phyloP scores from a whole-genome alignment of 1,140 invertebrate genomes.

The Phenacoccus solenopsis region DNA sequence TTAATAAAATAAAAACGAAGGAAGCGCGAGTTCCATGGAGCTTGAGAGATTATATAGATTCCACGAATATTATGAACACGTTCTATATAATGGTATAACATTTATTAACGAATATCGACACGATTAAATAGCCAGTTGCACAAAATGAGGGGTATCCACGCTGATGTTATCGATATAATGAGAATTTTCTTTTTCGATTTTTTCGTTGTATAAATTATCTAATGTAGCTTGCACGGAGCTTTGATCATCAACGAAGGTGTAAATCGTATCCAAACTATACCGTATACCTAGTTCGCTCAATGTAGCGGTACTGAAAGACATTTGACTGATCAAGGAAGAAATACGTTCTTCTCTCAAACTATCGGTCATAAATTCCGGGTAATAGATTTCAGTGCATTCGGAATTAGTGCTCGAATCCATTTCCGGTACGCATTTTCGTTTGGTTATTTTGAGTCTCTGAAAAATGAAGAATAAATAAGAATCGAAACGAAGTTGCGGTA shows the following conservation, averaged over 20 bases:
- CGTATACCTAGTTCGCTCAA: background rate
- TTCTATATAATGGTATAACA: too few relatives aligned
- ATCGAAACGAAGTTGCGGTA: background rate
- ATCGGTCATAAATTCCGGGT: background rate
- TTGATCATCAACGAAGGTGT: background rate
- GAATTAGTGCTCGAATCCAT: background rate
- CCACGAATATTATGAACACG: too few relatives aligned
- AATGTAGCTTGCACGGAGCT: background rate
- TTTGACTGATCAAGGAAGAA: background rate
- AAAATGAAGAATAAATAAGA: background rate
- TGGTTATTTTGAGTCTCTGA: slow-evolving; percentile 5
- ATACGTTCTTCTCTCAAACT: background rate
- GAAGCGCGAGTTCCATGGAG: too few relatives aligned
- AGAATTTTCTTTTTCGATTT: background rate
- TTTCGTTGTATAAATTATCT: slow-evolving; percentile 7
- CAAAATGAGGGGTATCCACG: background rate
- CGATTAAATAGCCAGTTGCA: background rate
- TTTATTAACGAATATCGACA: background rate
- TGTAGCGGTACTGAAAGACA: background rate
- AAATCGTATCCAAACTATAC: slow-evolving; percentile 3
- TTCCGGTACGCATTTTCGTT: background rate
- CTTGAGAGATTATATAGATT: too few relatives aligned
- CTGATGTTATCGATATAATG: background rate
- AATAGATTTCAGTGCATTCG: background rate
- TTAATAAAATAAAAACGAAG: too few relatives aligned